Base-by-base conservation (phyloP, 2,888 invertebrate species). In the Eristalinus sepulchralis region DNA sequence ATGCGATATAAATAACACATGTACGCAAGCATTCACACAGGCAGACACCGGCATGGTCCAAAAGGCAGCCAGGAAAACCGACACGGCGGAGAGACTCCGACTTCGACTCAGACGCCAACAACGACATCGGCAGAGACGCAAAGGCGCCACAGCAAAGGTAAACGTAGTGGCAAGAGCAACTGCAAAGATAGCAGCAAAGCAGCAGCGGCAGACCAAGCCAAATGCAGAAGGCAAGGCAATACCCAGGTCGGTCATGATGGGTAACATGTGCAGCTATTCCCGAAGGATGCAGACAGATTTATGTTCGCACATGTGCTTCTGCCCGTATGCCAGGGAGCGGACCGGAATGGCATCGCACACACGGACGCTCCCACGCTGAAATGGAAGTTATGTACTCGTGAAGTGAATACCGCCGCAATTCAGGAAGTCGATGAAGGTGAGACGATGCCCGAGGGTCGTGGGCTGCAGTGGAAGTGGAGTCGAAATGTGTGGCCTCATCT, bases 261-360 rank as follows among this genome's bases (percentile, higher is more conserved):
- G 77, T 82, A 85, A 73, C 85, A 85, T 82, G 77, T 85, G 85
- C 85, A 68, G 85, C 47, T 53, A 68, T 64, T 85, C 82, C 77
- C 85, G 66, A 78, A 73, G 78, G 85, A 85, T 82, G 85, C 77
- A 85, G 85, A 82, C 85, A 85, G 85, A 85, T 85, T 85, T 85
- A 85, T 85, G 82, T 85, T 78, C 82, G 62, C 77, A 78, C 73
- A 82, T 77, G 76, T 81, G 67, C 71, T 84, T 64, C 70, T 39
- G 33, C 66, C 57, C 24, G 57, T 31, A 34, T n/a, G n/a, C 36
- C 22, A 8, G n/a, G n/a, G 9, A 34, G 20, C 59, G 11, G 31
- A 27, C 22, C 39, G 17, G 9, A 33, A 13, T 36, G 24, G 57
- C 17, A 5, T 2, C 24, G 36, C 17, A 20, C 20, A 60, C 11